A percentile compares a stretch with the other conserved stretches of the same genome.
phyloP scores from a whole-genome alignment of 92 coral and sea anemone genomes.

The Epizoanthus rinbou region DNA sequence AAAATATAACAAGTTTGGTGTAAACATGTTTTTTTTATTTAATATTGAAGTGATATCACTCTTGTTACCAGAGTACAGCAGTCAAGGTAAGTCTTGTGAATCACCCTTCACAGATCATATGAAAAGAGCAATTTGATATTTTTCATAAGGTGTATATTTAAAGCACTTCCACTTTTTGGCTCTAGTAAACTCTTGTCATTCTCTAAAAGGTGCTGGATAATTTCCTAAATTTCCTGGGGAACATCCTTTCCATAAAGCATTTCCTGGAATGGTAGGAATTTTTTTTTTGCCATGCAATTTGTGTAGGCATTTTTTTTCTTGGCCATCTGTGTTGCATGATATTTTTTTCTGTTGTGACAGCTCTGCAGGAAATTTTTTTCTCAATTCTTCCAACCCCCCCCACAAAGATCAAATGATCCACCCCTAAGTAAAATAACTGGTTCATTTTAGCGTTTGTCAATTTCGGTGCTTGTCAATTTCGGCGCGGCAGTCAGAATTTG shows the following conservation, averaged over 20 bases:
- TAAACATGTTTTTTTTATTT: conserved; percentile 31
- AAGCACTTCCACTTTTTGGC: conserved; percentile 30
- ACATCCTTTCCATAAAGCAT: conserved; percentile 8
- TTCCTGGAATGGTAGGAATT: conserved; percentile 22
- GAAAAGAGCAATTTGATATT: conserved; percentile 21
- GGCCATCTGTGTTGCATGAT: conserved; percentile 28
- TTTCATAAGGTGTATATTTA: conserved; percentile 31
- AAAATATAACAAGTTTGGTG: conserved; percentile 21
- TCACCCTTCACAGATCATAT: conserved; percentile 35
- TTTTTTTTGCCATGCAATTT: conserved; percentile 25
- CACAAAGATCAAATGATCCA: conserved; percentile 29
- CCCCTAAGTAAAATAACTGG: conserved; percentile 20
- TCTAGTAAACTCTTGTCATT: conserved; percentile 28
- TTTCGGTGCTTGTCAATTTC: conserved; percentile 23
- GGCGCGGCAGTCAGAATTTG: conserved; percentile 25
- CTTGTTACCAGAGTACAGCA: conserved; percentile 27
- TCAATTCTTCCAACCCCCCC: conserved; percentile 8
- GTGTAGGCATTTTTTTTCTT: conserved; percentile 28
- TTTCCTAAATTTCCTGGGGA: conserved; percentile 22
- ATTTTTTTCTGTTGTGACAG: conserved; percentile 2
- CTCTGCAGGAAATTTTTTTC: conserved; percentile 5
- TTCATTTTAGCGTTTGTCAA: conserved; percentile 24
- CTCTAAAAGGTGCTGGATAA: conserved; percentile 21
- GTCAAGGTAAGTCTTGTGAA: conserved; percentile 17
- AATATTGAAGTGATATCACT: conserved; percentile 21